Conservation (phyloP, 2,888 invertebrate genomes). For the Parnassius mnemosyne region DNA sequence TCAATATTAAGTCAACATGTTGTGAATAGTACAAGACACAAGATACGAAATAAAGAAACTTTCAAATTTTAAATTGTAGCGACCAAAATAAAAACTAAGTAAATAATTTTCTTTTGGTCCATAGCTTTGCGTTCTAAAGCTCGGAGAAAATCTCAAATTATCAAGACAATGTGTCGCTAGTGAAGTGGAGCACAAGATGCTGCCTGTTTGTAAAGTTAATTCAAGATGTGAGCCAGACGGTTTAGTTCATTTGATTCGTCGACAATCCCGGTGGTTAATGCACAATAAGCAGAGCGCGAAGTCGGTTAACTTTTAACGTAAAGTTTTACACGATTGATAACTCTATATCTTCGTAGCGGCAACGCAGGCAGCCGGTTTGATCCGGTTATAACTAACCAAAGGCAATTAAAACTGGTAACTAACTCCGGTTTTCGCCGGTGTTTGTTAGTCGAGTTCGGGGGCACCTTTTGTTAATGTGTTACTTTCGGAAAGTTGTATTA, state of each 20-base stretch:
- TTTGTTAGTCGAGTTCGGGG: conserved; percentile 28
- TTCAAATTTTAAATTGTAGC: no score
- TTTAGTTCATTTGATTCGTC: background rate
- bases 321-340: conserved; percentile 34
- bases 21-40: no score
- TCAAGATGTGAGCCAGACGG: background rate
- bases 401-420: conserved; percentile 47
- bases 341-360: conserved; percentile 34
- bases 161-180: no score
- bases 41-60: no score
- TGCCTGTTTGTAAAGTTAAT: background rate
- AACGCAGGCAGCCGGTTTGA: conserved; percentile 39
- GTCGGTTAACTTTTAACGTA: conserved; percentile 23
- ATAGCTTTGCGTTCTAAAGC: no score
- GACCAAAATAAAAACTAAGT: no score
- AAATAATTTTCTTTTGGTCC: no score
- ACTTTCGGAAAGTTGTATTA: conserved; percentile 24
- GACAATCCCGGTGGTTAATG: background rate
- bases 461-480: conserved; percentile 30
- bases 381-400: conserved; percentile 46
- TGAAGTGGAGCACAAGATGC: no score
- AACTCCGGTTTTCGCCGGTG: conserved; percentile 34
- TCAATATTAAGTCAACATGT: no score
- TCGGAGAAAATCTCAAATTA: no score
- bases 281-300: conserved; percentile 5